Evolutionary conservation across 2,797 vertebrate species (phyloP), one percentile per base, ranked within the genome.

Genomic region (Hybognathus amarus): DNA sequence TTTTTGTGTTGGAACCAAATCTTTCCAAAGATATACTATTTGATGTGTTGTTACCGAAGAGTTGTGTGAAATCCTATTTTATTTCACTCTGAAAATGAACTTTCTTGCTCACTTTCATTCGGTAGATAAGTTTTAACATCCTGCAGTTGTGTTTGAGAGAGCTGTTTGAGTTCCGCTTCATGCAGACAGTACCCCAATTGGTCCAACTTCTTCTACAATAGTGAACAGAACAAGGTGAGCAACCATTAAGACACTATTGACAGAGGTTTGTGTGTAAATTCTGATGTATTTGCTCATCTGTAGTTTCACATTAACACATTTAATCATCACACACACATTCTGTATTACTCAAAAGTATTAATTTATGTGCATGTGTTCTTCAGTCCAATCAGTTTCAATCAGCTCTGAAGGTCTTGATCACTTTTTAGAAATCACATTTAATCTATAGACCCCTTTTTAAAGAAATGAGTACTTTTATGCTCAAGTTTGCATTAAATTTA

Each of bases 161-260:
- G 88, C 91, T 98, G 59, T 97, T 98, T 84, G 96, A 97, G 89
- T 98, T 98, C 91, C 93, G 95, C 90, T 98, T 98, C 92, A 97
- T 98, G 97, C 97, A 98, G 91, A 98, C 96, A 0, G 97, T n/a
- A 98, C 87, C 97, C 97, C 52, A 98, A 98, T 93, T 98, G 97
- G 97, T 92, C 97, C 89, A 98, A 97, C 92, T 98, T 98, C 92
- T 96, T 97, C 76, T 98, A 97, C 52, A 96, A 97, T 1, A 85
- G 93, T 0, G 91, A 95, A 50, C 93, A 91, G 17, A 92, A 96
- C 87, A 94, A 96, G 94, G 97, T 98, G 66, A 88, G 89, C 6
- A 15, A 7, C 20, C 40, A 24, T 5, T 13, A 42, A 52, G 45
- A 56, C 15, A 24, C 13, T 61, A 38, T 27, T 1, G 5, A 69